Conservation (phyloP, 2,113 vertebrate genomes). For the Albula glossodonta region DNA sequence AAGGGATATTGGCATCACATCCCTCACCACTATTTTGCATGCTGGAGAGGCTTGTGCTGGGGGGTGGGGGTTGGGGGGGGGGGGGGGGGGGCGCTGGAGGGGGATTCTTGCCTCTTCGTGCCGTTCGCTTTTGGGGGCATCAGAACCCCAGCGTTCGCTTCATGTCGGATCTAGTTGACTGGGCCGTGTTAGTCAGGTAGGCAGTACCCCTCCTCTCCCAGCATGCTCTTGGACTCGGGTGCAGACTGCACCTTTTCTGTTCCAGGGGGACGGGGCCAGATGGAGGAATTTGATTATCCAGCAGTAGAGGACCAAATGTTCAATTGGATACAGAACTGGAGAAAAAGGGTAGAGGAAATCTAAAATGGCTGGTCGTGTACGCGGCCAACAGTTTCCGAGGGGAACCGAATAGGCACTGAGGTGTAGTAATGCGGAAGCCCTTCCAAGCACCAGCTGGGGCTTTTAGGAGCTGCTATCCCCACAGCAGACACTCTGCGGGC, state of each 20-base stretch:
- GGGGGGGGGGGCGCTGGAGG: conserved; percentile 25
- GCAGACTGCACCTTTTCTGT: conserved; percentile 95
- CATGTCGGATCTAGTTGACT: conserved; percentile 77
- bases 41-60: neutral
- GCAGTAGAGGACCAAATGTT: conserved; percentile 99
- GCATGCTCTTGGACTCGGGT: conserved; percentile 95
- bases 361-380: conserved; percentile 99
- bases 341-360: conserved; percentile 96
- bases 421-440: conserved; percentile 99
- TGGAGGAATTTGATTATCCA: conserved; percentile 99
- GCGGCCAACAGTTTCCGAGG: conserved; percentile 98
- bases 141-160: conserved; percentile 78
- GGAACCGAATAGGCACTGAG: conserved; percentile 97
- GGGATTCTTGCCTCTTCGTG: conserved; percentile 73
- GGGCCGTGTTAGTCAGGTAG: conserved; percentile 91
- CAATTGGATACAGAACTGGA: conserved; percentile 99
- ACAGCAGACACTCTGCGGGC: conserved; percentile 98
- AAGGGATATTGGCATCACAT: neutral
- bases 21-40: neutral
- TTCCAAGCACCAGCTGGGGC: conserved; percentile 99
- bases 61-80: conserved; percentile 56
- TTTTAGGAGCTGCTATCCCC: conserved; percentile 99
- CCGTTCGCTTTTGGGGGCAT: conserved; percentile 81
- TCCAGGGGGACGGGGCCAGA: conserved; percentile 98
- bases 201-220: conserved; percentile 82